Evolutionary conservation across 2,888 invertebrate species (phyloP), one percentile per base, ranked within the genome.

Genomic region (Eledona agricola): DNA sequence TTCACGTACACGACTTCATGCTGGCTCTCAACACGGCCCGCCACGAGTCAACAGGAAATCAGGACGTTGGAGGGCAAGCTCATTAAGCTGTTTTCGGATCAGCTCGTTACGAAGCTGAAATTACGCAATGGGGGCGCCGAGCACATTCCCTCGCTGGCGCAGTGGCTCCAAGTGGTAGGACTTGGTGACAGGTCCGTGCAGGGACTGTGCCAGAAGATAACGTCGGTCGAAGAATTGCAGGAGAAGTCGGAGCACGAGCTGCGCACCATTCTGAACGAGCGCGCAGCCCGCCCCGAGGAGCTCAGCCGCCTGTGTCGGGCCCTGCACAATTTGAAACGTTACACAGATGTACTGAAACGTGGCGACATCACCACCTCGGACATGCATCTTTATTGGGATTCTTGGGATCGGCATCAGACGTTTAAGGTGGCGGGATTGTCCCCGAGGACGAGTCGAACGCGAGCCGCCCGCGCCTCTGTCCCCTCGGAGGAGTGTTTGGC

Each of bases 91-190:
- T 96, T 96, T 77, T 93, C 95, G 23, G 87, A 89, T 59, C 90
- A 96, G 80, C 81, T 96, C 69, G 85, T 93, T 62, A 90, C 89
- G 58, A 95, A 94, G 77, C 83, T 88, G 58, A 88, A 88, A 73
- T 81, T 93, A 67, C 82, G 85, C 56, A 87, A 86, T 69, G 79
- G 83, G 6, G 59, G 57, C 72, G 81, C 86, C 67, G 81, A 83
- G 46, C 85, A 89, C 55, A 84, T 91, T 63, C 94, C 93, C 15
- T 89, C 90, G 42, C 79, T 96, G 56, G 84, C 86, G 63, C 92
- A 94, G 77, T 97, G 96, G 96, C 82, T 97, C 42, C 83, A 89
- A 58, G 93, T 96, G 11, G 96, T 96, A 10, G 96, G 93, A 19
- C 83, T 93, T 46, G 81, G 85, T 38, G 81, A 82, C 35, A 85